Evolutionary conservation across 2,797 vertebrate species (phyloP), one percentile per base, ranked within the genome.

Genomic region (Furcifer pardalis): DNA sequence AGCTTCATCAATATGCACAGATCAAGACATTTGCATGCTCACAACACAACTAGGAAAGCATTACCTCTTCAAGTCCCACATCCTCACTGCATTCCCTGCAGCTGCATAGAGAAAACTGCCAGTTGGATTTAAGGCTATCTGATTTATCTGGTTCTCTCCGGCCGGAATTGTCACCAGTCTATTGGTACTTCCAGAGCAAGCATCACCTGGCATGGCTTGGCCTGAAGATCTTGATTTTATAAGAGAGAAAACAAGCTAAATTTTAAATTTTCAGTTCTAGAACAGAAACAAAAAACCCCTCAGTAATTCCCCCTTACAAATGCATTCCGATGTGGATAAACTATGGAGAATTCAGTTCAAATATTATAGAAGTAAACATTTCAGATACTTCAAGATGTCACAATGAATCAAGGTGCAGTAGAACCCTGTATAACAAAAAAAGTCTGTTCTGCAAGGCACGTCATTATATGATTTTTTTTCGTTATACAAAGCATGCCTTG

Each of bases 31-130:
- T 62, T 17, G 17, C 25, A n/a, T 27, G 7, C 7, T 63, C 15
- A 66, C 25, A 37, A 63, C 40, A 77, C 40, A n/a, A 62, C 69
- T 23, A 40, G 52, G 52, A 72, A 71, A 75, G 1, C 21, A 40
- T 82, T 86, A 99, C 99, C 97, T 99, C 94, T 98, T 98, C 52
- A 99, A 96, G 90, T 99, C 99, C 99, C 99, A 99, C 98, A 99
- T 99, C 89, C 98, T 97, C 81, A 99, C 98, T 10, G 97, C 96
- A 69, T 98, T 99, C 85, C 98, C 98, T 40, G 98, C 97, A 32
- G 98, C 98, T 2, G 98, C 98, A 42, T 99, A 99, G 5, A 99
- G 96, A 92, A 98, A 98, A 17, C 97, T 97, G 79, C 98, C 98
- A 0, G 97, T 96, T 32, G 97, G 95, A 91, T 98, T 99, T 85